Conservation (phyloP, 2,888 invertebrate genomes). For the Agonopterix heracliana region DNA sequence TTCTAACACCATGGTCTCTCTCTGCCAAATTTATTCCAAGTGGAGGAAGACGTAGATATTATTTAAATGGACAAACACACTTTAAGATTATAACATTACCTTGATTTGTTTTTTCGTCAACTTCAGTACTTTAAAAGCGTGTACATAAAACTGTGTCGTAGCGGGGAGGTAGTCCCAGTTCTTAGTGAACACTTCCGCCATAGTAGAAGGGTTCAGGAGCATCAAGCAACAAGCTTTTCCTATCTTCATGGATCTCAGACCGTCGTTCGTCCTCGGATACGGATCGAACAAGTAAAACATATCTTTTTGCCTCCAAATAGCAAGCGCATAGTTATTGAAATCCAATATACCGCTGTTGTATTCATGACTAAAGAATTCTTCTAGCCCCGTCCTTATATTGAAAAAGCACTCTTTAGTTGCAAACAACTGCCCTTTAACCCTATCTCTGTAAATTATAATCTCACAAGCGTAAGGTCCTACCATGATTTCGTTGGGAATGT, state of each 20-base stretch:
- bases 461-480: conserved; percentile 76
- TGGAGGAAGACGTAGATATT: no score
- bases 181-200: conserved; percentile 67
- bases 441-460: conserved; percentile 74
- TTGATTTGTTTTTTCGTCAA: conserved; percentile 59
- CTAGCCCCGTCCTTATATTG: conserved; percentile 62
- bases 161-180: conserved; percentile 70
- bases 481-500: conserved; percentile 73
- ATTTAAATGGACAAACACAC: no score
- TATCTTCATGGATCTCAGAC: conserved; percentile 65
- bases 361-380: conserved; percentile 72
- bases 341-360: conserved; percentile 72
- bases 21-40: no score
- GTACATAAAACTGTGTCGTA: conserved; percentile 72
- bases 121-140: conserved; percentile 77
- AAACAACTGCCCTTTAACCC: conserved; percentile 63
- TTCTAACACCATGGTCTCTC: no score
- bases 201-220: conserved; percentile 75
- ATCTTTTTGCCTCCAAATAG: conserved; percentile 78
- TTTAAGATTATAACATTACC: conserved; percentile 26
- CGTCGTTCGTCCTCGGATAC: conserved; percentile 77
- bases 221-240: conserved; percentile 79
- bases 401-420: conserved; percentile 71
- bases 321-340: conserved; percentile 76
- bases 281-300: conserved; percentile 81